Evolutionary conservation across 2,113 vertebrate genomes (phyloP).

Genomic region (Anguilla japonica): DNA sequence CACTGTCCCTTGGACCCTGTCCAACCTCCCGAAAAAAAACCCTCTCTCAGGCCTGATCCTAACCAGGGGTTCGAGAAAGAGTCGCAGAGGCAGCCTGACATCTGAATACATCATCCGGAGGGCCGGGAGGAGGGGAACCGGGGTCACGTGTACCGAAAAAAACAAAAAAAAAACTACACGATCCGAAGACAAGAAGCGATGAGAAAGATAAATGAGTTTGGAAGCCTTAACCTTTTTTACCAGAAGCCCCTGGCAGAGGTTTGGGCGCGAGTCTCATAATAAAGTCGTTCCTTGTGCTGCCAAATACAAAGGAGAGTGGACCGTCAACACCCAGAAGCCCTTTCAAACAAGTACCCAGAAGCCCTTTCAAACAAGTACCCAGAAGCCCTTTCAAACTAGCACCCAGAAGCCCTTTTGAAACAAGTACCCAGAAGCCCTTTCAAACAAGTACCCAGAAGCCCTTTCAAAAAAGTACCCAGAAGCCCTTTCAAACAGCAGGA

Average conservation of each 20-base stretch:
- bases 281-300: background rate
- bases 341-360: too few species aligned
- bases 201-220: background rate
- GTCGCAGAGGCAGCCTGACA: slow-evolving; percentile 38
- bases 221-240: background rate
- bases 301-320: background rate
- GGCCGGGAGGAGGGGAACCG: slow-evolving; percentile 21
- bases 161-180: background rate
- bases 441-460: too few species aligned
- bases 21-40: slow-evolving; percentile 49
- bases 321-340: too few species aligned
- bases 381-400: too few species aligned
- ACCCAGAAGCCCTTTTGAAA: too few species aligned
- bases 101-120: slow-evolving; percentile 51
- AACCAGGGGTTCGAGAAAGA: slow-evolving; percentile 37
- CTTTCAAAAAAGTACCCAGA: too few species aligned
- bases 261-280: background rate
- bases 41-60: slow-evolving; percentile 34
- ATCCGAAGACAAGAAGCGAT: background rate
- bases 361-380: too few species aligned
- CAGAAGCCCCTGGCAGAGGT: background rate
- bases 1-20: slow-evolving; percentile 50
- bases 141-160: slow-evolving; percentile 29
- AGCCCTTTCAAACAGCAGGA: too few species aligned
- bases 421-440: too few species aligned